These are phyloP conservation scores for Diacarnus erythraeanus DNA, from an alignment of 37 sponge, comb jelly and placozoan genomes.

Conservation along the genomic window DNA sequence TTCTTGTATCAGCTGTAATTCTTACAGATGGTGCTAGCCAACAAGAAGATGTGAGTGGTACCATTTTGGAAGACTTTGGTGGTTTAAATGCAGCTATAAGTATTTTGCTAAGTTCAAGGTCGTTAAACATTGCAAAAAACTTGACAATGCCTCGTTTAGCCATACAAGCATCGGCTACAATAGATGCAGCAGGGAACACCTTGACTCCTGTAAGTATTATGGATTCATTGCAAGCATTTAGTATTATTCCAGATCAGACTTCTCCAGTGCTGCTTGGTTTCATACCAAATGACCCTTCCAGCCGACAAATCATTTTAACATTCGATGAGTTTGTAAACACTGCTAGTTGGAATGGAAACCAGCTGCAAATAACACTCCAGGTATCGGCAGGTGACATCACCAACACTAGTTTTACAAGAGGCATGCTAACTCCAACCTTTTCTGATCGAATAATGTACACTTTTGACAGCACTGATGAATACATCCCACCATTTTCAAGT, in stretches of 20 bases:
- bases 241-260: slow-evolving; percentile 2
- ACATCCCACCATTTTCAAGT: neutral
- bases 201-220: neutral
- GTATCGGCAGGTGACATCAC: neutral
- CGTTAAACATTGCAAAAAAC: neutral
- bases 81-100: neutral
- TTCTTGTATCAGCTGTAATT: neutral
- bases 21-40: neutral
- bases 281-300: slow-evolving; percentile 1
- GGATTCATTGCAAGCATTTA: neutral
- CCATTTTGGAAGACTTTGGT: neutral
- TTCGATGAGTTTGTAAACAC: slow-evolving; percentile 33
- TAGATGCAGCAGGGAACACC: neutral
- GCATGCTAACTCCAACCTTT: neutral
- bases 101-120: neutral
- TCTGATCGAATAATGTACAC: neutral
- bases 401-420: neutral
- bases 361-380: neutral
- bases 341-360: neutral
- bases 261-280: slow-evolving; percentile 7
- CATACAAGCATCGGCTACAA: neutral
- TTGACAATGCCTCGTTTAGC: neutral
- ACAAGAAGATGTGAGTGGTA: neutral
- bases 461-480: neutral
- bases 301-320: neutral